Evolutionary conservation across 2,888 invertebrate species (phyloP).

Genomic region (Gari tellinella): DNA sequence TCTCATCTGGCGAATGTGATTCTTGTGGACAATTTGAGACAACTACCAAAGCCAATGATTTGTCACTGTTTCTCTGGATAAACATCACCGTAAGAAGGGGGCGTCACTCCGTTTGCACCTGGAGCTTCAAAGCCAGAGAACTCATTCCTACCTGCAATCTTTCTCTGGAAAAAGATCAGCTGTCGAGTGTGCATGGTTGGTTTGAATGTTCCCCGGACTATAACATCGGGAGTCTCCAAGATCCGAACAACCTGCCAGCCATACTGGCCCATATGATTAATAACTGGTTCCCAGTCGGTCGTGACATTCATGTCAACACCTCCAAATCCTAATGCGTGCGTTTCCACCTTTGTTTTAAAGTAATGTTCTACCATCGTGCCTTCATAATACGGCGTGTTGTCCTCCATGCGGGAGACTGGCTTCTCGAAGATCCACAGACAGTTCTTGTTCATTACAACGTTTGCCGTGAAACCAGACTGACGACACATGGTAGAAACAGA

Average conservation of each 20-base stretch:
- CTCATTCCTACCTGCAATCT: too few relatives aligned
- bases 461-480: conserved; percentile 34
- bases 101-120: too few relatives aligned
- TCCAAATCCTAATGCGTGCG: conserved; percentile 52
- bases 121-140: too few relatives aligned
- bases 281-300: conserved; percentile 75
- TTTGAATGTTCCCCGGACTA: conserved; percentile 38
- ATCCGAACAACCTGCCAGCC: conserved; percentile 81
- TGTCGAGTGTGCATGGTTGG: conserved; percentile 34
- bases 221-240: conserved; percentile 68
- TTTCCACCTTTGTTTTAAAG: conserved; percentile 61
- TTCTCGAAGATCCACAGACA: conserved; percentile 82
- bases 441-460: conserved; percentile 55
- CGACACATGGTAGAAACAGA: conserved; percentile 14
- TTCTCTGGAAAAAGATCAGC: conserved; percentile 62
- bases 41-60: too few relatives aligned
- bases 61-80: too few relatives aligned
- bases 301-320: conserved; percentile 35
- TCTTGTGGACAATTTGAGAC: too few relatives aligned
- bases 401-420: conserved; percentile 67
- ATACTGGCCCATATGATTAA: conserved; percentile 75
- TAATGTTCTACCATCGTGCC: conserved; percentile 77
- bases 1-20: too few relatives aligned
- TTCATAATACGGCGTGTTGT: conserved; percentile 76
- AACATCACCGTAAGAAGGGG: too few relatives aligned